Evolutionary conservation across 2,888 invertebrate genomes (phyloP).

Genomic region (Trisateles emortualis): DNA sequence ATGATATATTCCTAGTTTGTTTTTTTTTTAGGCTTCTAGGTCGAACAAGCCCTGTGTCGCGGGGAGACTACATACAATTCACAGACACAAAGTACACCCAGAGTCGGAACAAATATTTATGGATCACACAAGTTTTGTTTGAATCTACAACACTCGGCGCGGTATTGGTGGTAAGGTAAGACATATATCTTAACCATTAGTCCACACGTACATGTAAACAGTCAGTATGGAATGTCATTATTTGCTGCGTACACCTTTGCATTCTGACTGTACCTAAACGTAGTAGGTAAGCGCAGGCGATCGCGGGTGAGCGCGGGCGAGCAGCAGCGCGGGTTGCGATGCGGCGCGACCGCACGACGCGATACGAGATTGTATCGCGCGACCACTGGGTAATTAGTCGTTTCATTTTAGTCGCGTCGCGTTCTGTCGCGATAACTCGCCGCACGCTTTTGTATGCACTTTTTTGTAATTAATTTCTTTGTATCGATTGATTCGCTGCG

Average conservation of each 20-base stretch:
- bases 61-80: too few relatives aligned
- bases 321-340: conserved; percentile 19
- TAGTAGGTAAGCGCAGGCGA: conserved; percentile 15
- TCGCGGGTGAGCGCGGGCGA: neutral
- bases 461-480: conserved; percentile 76
- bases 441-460: conserved; percentile 73
- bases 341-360: conserved; percentile 14
- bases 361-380: conserved; percentile 71
- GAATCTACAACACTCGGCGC: too few relatives aligned
- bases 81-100: too few relatives aligned
- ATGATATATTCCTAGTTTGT: too few relatives aligned
- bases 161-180: too few relatives aligned
- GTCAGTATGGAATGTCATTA: too few relatives aligned
- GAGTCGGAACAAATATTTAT: too few relatives aligned
- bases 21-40: too few relatives aligned
- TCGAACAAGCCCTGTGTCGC: too few relatives aligned
- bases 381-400: conserved; percentile 75
- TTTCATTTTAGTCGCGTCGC: conserved; percentile 75
- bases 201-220: too few relatives aligned
- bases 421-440: conserved; percentile 69
- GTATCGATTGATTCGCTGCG: conserved; percentile 66
- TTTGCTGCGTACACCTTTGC: neutral
- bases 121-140: too few relatives aligned
- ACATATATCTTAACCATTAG: too few relatives aligned
- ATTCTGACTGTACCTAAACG: neutral